Evolutionary conservation across 2,797 vertebrate genomes (phyloP).

Genomic region (Potorous gilbertii): DNA sequence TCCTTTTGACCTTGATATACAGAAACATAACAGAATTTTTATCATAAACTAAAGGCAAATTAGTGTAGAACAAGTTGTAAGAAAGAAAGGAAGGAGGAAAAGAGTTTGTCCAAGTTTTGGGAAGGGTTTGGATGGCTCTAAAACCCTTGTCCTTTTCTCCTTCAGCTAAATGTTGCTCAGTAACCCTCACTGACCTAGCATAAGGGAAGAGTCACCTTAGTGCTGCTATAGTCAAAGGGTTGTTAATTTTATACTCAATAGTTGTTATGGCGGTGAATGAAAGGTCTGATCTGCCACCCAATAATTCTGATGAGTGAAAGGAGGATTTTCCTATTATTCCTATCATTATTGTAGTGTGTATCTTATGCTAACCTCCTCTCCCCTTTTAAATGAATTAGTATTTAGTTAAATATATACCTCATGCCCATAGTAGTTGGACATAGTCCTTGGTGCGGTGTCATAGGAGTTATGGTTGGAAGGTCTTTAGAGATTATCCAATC

Average conservation of each 20-base stretch:
- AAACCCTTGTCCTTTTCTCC: constrained; percentile 48
- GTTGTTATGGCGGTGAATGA: constrained; percentile 87
- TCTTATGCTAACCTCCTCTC: background rate
- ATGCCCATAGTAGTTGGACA: background rate
- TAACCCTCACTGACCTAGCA: constrained; percentile 83
- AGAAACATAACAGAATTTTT: background rate
- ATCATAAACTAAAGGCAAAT: background rate
- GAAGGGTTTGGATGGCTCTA: constrained; percentile 56
- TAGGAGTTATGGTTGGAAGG: background rate
- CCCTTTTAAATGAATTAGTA: background rate
- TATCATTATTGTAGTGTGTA: background rate
- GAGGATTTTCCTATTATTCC: background rate
- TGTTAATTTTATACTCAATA: constrained; percentile 90
- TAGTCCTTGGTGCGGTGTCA: too few relatives aligned
- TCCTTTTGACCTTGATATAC: background rate
- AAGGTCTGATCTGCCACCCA: constrained; percentile 80
- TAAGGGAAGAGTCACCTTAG: constrained; percentile 85
- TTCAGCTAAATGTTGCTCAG: constrained; percentile 79
- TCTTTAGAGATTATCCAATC: background rate
- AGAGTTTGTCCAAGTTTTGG: constrained; percentile 58
- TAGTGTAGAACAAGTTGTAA: background rate
- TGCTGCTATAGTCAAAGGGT: constrained; percentile 86
- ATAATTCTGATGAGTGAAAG: constrained; percentile 76
- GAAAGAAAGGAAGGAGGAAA: background rate
- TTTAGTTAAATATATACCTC: constrained; percentile 5